A percentile compares a stretch with the other conserved stretches of the same genome.
phyloP scores from a whole-genome alignment of 2,888 invertebrate species.

The Anarsia innoxiella region DNA sequence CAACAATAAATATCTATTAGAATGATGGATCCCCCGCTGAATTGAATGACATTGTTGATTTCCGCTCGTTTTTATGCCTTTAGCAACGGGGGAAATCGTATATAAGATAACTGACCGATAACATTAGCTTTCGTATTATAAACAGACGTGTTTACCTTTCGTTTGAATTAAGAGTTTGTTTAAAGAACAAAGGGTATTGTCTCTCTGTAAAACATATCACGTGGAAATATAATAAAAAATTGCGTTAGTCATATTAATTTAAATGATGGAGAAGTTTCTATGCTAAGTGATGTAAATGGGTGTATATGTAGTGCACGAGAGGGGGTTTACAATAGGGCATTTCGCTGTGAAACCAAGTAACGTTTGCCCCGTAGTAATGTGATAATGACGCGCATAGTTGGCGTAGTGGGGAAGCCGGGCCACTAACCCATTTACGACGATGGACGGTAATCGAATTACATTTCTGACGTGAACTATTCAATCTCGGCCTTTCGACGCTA shows the following conservation, averaged over 20 bases:
- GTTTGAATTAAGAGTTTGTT: no score
- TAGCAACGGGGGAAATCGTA: background rate
- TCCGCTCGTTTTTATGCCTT: conserved; percentile 23
- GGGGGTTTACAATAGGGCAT: no score
- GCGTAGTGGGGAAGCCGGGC: conserved; percentile 40
- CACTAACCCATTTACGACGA: conserved; percentile 55
- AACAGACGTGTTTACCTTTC: no score
- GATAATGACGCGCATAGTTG: conserved; percentile 34
- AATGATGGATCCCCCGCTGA: conserved; percentile 36
- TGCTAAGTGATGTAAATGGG: no score
- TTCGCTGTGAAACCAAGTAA: conserved; percentile 3
- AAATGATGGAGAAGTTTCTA: no score
- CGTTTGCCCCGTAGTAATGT: conserved; percentile 23
- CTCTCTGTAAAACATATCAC: no score
- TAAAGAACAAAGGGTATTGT: no score
- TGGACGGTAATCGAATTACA: conserved; percentile 54
- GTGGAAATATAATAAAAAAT: no score
- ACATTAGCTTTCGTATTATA: no score
- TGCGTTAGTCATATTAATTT: no score
- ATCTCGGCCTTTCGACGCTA: no score
- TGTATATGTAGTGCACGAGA: no score
- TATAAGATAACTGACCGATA: background rate
- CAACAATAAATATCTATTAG: conserved; percentile 45
- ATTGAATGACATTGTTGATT: conserved; percentile 37
- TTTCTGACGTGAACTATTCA: conserved; percentile 24